A percentile compares a stretch with the other conserved stretches of the same genome.
phyloP scores from a whole-genome alignment of 2,888 invertebrate species.

The Hymenopus coronatus region DNA sequence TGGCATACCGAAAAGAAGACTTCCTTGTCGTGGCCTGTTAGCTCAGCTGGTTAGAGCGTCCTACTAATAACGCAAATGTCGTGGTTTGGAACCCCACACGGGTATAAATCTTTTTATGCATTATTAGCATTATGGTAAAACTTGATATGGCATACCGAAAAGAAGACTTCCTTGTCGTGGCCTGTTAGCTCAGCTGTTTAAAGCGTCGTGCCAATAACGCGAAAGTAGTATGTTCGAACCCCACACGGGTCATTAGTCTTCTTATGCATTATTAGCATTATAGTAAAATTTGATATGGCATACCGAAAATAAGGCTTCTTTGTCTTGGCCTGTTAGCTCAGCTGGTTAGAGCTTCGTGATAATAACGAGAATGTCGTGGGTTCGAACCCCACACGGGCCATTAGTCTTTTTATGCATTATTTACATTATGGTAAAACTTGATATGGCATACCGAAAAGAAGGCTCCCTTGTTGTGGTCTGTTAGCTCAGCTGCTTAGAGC shows the following conservation, averaged over 20 bases:
- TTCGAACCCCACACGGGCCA: slow-evolving; percentile 32
- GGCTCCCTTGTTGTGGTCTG: too few species aligned
- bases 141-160: too few species aligned
- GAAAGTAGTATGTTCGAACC: slow-evolving; percentile 33
- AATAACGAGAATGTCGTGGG: slow-evolving; percentile 33
- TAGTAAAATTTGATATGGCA: too few species aligned
- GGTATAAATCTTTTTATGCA: too few species aligned
- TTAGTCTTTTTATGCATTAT: too few species aligned
- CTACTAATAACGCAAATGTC: slow-evolving; percentile 33
- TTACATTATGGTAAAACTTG: too few species aligned
- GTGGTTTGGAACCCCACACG: slow-evolving; percentile 34
- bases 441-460: too few species aligned
- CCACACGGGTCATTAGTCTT: slow-evolving; percentile 15
- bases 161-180: not conserved
- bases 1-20: too few species aligned
- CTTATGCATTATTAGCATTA: too few species aligned
- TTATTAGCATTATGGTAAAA: too few species aligned
- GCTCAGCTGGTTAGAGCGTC: slow-evolving; percentile 32
- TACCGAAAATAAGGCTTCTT: too few species aligned
- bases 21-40: slow-evolving; percentile 23
- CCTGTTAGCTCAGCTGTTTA: slow-evolving; percentile 32
- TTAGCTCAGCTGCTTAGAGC: too few species aligned
- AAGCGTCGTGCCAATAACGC: slow-evolving; percentile 33
- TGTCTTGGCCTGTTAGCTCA: slow-evolving; percentile 28
- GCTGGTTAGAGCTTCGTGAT: slow-evolving; percentile 32